phyloP scores from a whole-genome alignment of 2,113 vertebrate genomes.

The Crotophaga sulcirostris region DNA sequence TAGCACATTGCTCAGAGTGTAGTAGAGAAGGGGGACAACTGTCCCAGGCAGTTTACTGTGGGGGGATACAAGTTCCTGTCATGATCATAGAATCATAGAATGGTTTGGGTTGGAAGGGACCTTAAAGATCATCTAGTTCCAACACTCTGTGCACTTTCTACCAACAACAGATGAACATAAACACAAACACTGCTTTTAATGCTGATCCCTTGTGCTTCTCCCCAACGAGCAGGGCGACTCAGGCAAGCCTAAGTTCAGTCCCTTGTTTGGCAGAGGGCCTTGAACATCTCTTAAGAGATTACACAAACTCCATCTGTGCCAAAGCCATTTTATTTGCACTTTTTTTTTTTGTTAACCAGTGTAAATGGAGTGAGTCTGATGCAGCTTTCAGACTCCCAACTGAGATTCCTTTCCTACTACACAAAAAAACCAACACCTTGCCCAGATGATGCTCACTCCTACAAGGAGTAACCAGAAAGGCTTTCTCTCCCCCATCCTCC shows the following conservation, averaged over 20 bases:
- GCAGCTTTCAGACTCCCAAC: background rate
- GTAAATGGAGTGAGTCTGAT: background rate
- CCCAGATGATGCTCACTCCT: background rate
- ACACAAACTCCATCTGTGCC: background rate
- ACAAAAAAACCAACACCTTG: background rate
- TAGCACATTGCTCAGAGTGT: background rate
- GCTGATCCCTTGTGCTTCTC: background rate
- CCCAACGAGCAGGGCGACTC: background rate
- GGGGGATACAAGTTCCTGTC: background rate
- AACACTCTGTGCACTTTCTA: background rate
- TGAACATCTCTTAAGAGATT: background rate
- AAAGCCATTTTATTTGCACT: background rate
- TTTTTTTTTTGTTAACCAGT: background rate
- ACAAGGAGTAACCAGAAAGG: background rate
- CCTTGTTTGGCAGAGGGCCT: background rate
- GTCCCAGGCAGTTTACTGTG: background rate
- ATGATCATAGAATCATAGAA: background rate
- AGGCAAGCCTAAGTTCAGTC: background rate
- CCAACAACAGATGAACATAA: background rate
- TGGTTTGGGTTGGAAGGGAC: too few relatives aligned
- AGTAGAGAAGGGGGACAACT: background rate
- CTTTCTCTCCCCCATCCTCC: too few relatives aligned
- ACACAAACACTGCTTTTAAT: background rate
- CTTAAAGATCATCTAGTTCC: too few relatives aligned
- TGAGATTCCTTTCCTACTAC: background rate